These are phyloP conservation scores for Calosoma granatense DNA, from an alignment of 1,140 invertebrate genomes.

Conservation along the genomic window DNA sequence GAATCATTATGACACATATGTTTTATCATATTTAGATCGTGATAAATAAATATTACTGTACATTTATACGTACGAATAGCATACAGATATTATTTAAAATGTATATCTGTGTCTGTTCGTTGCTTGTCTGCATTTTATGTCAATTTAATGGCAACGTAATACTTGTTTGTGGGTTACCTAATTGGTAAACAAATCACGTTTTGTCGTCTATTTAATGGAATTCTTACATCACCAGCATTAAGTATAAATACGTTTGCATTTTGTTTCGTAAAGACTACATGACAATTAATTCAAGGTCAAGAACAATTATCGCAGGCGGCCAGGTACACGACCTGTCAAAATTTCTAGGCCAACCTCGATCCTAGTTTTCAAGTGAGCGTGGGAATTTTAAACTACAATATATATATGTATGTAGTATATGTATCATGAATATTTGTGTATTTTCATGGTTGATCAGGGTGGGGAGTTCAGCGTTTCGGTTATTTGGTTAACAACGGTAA, in stretches of 20 bases:
- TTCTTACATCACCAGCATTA: not conserved
- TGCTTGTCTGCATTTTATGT: no score
- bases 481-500: not conserved
- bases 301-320: not conserved
- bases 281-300: not conserved
- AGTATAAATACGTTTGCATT: not conserved
- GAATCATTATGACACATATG: no score
- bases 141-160: not conserved
- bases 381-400: not conserved
- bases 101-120: no score
- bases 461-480: no score
- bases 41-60: no score
- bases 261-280: not conserved
- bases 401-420: no score
- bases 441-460: no score
- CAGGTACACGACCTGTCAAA: slow-evolving; percentile 6
- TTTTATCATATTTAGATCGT: no score
- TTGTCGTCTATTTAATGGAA: not conserved
- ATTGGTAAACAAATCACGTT: slow-evolving; percentile 3
- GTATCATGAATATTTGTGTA: no score
- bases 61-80: no score
- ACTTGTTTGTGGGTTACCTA: no score
- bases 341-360: not conserved
- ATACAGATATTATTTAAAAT: no score
- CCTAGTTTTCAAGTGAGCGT: not conserved